Percentiles rank a stretch among this genome's conserved stretches.
Evolutionary conservation across 2,888 invertebrate genomes (phyloP).

Genomic region (Xestia c-nigrum): DNA sequence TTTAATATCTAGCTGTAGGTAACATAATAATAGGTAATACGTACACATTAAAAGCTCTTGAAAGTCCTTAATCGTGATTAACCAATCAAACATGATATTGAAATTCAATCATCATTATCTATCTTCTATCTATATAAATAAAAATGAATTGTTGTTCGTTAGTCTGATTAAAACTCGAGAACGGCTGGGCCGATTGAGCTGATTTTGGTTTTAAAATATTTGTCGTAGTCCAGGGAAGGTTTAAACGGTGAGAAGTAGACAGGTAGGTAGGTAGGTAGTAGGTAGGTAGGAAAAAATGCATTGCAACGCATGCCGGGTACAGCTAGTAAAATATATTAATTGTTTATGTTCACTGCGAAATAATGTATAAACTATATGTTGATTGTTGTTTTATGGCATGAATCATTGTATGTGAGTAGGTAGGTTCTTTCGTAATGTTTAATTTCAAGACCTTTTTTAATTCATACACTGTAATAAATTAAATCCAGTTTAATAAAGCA

Average conservation of each 20-base stretch:
- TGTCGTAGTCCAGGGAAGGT: no score
- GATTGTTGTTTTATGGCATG: conserved; percentile 10
- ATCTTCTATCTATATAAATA: no score
- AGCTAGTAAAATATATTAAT: neutral
- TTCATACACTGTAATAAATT: conserved; percentile 30
- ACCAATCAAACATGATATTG: neutral
- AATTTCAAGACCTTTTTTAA: conserved; percentile 17
- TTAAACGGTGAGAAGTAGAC: no score
- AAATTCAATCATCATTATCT: neutral
- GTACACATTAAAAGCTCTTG: neutral
- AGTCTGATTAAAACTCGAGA: no score
- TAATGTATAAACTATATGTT: conserved; percentile 12
- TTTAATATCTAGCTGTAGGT: neutral
- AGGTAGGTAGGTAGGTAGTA: no score
- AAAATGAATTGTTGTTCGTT: no score
- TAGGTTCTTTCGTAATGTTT: conserved; percentile 10
- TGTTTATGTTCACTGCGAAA: neutral
- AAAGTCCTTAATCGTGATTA: neutral
- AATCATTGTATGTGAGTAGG: conserved; percentile 13
- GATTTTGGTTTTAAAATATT: no score
- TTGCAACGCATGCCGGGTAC: no score
- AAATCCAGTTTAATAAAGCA: conserved; percentile 49
- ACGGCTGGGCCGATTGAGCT: no score
- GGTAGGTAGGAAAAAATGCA: no score
- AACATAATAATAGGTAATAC: no score